Base-by-base conservation (phyloP, 2,888 invertebrate species). In the Apotomis capreana region DNA sequence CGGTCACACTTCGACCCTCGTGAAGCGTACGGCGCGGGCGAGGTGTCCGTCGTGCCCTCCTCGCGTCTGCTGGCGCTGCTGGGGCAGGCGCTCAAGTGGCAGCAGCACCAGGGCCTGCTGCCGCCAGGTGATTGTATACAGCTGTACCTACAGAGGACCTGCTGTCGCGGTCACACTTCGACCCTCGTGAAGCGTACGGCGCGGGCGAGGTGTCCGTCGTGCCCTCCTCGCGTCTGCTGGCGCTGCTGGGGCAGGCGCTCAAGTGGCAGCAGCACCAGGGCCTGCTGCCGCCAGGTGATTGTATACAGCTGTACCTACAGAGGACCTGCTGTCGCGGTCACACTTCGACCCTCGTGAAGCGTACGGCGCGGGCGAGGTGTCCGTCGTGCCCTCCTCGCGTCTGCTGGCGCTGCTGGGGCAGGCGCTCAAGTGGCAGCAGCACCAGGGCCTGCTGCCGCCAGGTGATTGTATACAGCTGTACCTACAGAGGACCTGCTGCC, bases 241-340 rank as follows among this genome's bases (percentile, higher is more conserved):
- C 98, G 59, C 93, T 99, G 75, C 94, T 99, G 1, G 99, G 99
- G 0, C 99, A 99, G 93, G 98, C 99, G 10, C 94, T 99, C 71
- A 99, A 99, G 94, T 99, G 99, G 99, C 99, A 99, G 90, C 99
- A 99, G 85, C 99, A 99, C 93, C 99, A 99, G 91, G 99, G 99
- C 70, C 94, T 99, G 59, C 91, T 99, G 70, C 98, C 98, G 52
- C 98, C 98, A 69, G 96, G 95, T 95, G 26, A 26, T 49, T 49
- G 9, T 49, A 2, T 49, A n/a, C 1, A 55, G n/a, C 15, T 49
- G 10, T 78, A 82, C 26, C 26, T 26, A 26, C 26, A 26, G 99
- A 99, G 94, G 98, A 98, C 90, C 95, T 99, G 87, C 93, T 99
- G 80, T 98, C 98, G 52, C 95, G 99, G 52, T 99, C 99, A 0